These are phyloP conservation scores for Anguilla megastoma DNA, from an alignment of 2,797 vertebrate genomes.

Conservation along the genomic window DNA sequence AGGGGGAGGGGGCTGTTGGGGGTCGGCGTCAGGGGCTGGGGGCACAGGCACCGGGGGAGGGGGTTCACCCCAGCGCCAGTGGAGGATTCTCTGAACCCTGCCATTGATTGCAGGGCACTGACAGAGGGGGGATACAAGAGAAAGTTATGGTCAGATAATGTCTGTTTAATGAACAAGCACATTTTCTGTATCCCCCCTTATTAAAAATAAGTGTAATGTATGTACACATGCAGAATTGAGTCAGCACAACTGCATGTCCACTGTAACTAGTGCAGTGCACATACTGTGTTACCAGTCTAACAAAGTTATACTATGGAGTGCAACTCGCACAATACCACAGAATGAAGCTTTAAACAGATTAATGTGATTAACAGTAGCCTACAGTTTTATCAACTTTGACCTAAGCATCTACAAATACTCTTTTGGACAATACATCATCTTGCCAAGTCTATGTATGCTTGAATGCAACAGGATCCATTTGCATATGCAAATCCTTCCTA, in stretches of 20 bases:
- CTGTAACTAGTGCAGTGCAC: background rate
- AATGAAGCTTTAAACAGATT: background rate
- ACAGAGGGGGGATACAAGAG: background rate
- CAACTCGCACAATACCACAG: too few species aligned
- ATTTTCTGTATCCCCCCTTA: background rate
- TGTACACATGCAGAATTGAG: background rate
- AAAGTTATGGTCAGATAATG: background rate
- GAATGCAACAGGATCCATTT: background rate
- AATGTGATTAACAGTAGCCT: background rate
- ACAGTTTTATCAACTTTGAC: background rate
- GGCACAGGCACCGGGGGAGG: conserved; percentile 77
- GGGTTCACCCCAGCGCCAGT: conserved; percentile 93
- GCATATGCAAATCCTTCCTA: background rate
- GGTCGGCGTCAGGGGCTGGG: conserved; percentile 63
- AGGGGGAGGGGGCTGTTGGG: conserved; percentile 68
- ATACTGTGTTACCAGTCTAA: background rate
- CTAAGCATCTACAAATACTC: background rate
- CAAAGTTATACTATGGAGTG: too few species aligned
- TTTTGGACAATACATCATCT: background rate
- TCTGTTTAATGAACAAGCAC: background rate
- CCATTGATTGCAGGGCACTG: conserved; percentile 90
- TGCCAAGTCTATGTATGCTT: background rate
- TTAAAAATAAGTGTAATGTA: too few species aligned
- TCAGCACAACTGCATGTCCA: background rate
- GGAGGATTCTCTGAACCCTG: conserved; percentile 90